Percentiles rank a stretch among this genome's conserved stretches.
phyloP scores from a whole-genome alignment of 2,888 invertebrate genomes.

The Steinernema carpocapsae region DNA sequence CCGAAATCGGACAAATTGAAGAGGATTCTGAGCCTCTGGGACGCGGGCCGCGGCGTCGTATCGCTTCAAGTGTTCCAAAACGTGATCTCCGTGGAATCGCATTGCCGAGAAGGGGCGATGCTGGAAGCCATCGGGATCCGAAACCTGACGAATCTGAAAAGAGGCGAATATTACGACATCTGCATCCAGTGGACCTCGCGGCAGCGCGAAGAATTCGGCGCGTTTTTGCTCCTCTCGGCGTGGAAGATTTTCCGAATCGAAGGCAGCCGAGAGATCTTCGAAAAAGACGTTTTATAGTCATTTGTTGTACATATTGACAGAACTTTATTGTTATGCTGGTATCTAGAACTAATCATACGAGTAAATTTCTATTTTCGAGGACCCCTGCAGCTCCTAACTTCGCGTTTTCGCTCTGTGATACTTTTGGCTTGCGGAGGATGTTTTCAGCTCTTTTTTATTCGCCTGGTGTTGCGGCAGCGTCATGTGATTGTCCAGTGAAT shows the following conservation, averaged over 20 bases:
- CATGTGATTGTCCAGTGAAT: neutral
- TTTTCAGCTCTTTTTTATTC: too few relatives aligned
- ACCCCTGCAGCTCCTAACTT: too few relatives aligned
- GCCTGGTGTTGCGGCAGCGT: too few relatives aligned
- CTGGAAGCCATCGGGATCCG: slow-evolving; percentile 80
- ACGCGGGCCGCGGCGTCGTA: slow-evolving; percentile 81
- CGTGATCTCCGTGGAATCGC: slow-evolving; percentile 87
- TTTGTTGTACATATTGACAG: neutral
- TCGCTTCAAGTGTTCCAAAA: slow-evolving; percentile 90
- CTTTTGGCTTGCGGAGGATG: too few relatives aligned
- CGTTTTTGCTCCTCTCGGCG: slow-evolving; percentile 50
- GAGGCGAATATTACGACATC: slow-evolving; percentile 57
- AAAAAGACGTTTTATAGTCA: slow-evolving; percentile 40
- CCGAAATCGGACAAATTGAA: slow-evolving; percentile 75
- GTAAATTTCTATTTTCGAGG: too few relatives aligned
- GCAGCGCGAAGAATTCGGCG: slow-evolving; percentile 56
- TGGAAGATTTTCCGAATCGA: slow-evolving; percentile 48
- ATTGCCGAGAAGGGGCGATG: slow-evolving; percentile 90
- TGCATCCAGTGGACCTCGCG: slow-evolving; percentile 50
- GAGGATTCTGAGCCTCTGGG: slow-evolving; percentile 87
- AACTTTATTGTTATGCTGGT: slow-evolving; percentile 10
- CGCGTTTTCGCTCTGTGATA: too few relatives aligned
- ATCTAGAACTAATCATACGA: too few relatives aligned
- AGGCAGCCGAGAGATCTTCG: slow-evolving; percentile 52
- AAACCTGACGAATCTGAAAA: slow-evolving; percentile 60